Percentiles rank a stretch among this genome's conserved stretches.
phyloP scores from a whole-genome alignment of 1,140 invertebrate genomes.

The Nephila pilipes region DNA sequence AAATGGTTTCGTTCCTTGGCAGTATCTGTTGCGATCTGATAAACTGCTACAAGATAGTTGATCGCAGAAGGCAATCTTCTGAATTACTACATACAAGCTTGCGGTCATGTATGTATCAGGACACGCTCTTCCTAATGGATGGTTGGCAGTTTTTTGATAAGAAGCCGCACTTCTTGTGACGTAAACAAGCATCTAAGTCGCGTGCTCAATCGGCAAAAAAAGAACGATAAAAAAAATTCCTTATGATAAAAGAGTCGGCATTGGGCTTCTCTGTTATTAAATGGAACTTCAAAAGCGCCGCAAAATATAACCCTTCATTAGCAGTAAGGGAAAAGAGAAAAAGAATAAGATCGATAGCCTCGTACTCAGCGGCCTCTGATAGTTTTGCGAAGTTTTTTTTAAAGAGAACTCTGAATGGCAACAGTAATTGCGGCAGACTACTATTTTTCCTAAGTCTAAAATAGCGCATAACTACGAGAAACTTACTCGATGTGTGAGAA shows the following conservation, averaged over 20 bases:
- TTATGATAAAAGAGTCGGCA: conserved; percentile 50
- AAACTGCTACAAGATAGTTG: conserved; percentile 15
- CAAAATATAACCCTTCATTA: conserved; percentile 66
- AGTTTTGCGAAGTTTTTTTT: conserved; percentile 7
- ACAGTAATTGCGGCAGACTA: not conserved
- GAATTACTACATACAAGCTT: not conserved
- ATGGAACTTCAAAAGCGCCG: conserved; percentile 53
- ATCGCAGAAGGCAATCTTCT: not conserved
- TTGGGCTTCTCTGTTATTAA: conserved; percentile 58
- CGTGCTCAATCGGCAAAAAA: conserved; percentile 55
- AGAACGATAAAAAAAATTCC: conserved; percentile 30
- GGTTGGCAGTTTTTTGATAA: conserved; percentile 11
- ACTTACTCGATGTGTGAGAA: no score
- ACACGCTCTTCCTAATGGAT: not conserved
- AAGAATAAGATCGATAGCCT: conserved; percentile 66
- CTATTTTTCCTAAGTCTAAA: not conserved
- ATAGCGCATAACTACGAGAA: no score
- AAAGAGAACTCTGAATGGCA: conserved; percentile 23
- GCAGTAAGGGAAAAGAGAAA: conserved; percentile 24
- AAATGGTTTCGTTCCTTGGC: conserved; percentile 34
- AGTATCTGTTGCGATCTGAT: conserved; percentile 8
- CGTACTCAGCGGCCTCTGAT: conserved; percentile 60
- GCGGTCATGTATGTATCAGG: not conserved
- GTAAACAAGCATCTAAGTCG: conserved; percentile 56
- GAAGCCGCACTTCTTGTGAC: conserved; percentile 40